These are phyloP conservation scores for Zenarchopterus dispar DNA, from an alignment of 2,797 vertebrate species.

Conservation along the genomic window DNA sequence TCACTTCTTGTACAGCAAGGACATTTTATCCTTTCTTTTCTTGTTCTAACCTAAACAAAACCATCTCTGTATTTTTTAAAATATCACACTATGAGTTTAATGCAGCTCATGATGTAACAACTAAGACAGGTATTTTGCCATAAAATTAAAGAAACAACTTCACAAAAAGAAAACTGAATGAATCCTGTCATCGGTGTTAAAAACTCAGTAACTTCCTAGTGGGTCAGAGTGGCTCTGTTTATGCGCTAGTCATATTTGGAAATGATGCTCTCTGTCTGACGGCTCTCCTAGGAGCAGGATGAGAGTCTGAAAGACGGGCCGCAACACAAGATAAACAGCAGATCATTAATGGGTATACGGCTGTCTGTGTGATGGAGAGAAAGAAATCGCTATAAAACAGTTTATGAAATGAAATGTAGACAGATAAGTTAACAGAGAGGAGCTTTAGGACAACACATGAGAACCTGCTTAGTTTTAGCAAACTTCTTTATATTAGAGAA, in stretches of 20 bases:
- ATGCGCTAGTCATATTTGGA: conserved; percentile 37
- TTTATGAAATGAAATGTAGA: conserved; percentile 24
- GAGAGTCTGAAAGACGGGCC: conserved; percentile 26
- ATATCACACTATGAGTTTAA: not conserved
- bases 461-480: conserved; percentile 2
- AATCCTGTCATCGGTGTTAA: not conserved
- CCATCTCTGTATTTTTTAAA: not conserved
- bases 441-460: not conserved
- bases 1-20: not conserved
- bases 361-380: conserved; percentile 1
- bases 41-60: not conserved
- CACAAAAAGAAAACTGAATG: not conserved
- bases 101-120: too few species aligned
- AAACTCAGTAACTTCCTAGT: too few species aligned
- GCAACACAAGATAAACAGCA: conserved; percentile 33
- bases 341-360: conserved; percentile 7
- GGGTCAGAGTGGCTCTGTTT: conserved; percentile 10
- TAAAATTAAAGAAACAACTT: not conserved
- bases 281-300: conserved; percentile 25
- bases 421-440: conserved; percentile 10
- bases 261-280: conserved; percentile 7
- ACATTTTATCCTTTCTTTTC: too few species aligned
- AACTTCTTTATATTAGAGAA: conserved; percentile 18
- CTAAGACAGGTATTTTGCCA: too few species aligned
- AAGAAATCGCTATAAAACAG: not conserved